Percentiles rank a stretch among this genome's conserved stretches.
Evolutionary conservation across 2,888 invertebrate genomes (phyloP).

Genomic region (Plebejus melissa): DNA sequence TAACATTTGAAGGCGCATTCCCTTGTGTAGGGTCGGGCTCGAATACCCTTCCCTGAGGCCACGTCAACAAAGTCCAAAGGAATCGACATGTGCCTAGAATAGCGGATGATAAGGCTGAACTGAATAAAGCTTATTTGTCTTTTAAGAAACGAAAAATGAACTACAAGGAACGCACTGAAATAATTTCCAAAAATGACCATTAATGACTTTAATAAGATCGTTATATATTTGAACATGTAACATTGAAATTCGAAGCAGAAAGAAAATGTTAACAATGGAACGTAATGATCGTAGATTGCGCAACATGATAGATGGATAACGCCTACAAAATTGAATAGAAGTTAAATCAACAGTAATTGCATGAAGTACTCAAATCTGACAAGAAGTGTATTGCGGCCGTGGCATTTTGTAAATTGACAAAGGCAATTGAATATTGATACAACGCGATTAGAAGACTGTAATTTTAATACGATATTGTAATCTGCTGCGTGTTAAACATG

Average conservation of each 20-base stretch:
- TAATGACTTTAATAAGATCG: conserved; percentile 10
- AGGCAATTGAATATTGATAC: conserved; percentile 14
- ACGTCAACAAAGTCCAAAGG: conserved; percentile 12
- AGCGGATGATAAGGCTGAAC: background rate
- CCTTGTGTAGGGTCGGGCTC: conserved; percentile 14
- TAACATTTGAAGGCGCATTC: conserved; percentile 14
- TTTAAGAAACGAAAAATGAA: background rate
- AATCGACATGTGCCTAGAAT: background rate
- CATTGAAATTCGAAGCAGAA: conserved; percentile 20
- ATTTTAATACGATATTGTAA: conserved; percentile 15
- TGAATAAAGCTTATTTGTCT: background rate
- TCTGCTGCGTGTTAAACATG: conserved; percentile 4
- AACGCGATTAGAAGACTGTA: conserved; percentile 11
- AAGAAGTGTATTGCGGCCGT: conserved; percentile 26
- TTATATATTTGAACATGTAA: conserved; percentile 10
- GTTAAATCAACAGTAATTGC: conserved; percentile 39
- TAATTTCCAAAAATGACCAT: background rate
- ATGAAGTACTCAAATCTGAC: conserved; percentile 36
- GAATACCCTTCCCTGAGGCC: conserved; percentile 15
- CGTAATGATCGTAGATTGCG: conserved; percentile 29
- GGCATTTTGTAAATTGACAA: conserved; percentile 18
- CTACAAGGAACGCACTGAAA: background rate
- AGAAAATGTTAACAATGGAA: conserved; percentile 23
- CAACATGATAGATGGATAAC: conserved; percentile 37
- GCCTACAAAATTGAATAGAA: conserved; percentile 37